Evolutionary conservation across 2,797 vertebrate species (phyloP).

Genomic region (Tinamus major): DNA sequence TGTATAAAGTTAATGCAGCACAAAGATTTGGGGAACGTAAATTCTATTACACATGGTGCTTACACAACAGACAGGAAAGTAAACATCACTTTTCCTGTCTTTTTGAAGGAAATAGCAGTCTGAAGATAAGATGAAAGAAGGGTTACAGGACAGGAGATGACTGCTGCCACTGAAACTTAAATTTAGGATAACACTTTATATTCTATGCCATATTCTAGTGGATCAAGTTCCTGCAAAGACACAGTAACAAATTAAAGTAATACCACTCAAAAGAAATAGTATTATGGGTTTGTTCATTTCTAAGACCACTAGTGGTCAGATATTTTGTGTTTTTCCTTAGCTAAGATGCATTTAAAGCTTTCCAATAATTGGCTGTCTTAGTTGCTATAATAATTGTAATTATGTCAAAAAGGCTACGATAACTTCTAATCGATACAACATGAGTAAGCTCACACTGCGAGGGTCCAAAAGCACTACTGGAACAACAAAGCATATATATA

Average conservation of each 20-base stretch:
- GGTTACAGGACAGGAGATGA: not conserved
- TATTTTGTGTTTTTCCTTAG: not conserved
- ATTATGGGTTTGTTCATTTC: not conserved
- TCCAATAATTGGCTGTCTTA: not conserved
- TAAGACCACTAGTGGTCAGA: not conserved
- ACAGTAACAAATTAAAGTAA: not conserved
- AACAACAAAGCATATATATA: not conserved
- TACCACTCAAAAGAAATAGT: not conserved
- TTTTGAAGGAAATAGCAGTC: not conserved
- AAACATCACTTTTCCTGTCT: not conserved
- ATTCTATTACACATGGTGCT: not conserved
- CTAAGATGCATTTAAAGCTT: not conserved
- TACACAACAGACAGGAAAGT: not conserved
- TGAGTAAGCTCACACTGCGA: not conserved
- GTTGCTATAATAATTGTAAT: not conserved
- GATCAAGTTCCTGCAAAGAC: not conserved
- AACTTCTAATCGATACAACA: not conserved
- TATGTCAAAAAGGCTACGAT: not conserved
- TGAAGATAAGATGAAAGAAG: not conserved
- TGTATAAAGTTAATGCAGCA: not conserved
- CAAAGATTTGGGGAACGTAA: not conserved
- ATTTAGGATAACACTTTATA: not conserved
- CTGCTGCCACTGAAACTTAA: not conserved
- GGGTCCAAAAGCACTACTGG: not conserved
- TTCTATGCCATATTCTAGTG: not conserved